Percentiles rank a stretch among this genome's conserved stretches.
Conservation (phyloP, 2,888 invertebrate species). For the Spicauda simplicius region DNA sequence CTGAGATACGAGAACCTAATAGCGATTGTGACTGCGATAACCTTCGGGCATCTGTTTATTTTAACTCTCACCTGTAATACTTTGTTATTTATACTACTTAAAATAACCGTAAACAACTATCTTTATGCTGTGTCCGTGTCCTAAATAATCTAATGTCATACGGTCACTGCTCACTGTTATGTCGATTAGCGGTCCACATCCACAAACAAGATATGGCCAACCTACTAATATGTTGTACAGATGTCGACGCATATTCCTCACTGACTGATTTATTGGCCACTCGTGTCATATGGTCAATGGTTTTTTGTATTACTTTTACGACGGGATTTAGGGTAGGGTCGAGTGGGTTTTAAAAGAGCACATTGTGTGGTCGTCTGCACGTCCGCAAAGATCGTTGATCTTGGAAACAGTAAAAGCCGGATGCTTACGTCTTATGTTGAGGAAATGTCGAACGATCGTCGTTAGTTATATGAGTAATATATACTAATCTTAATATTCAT, state of each 20-base stretch:
- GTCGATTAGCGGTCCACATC: slow-evolving; percentile 13
- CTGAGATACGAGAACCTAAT: too few species aligned
- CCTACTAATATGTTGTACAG: slow-evolving; percentile 55
- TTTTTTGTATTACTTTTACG: slow-evolving; percentile 56
- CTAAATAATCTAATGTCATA: slow-evolving; percentile 11
- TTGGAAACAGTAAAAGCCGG: neutral
- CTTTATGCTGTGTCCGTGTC: neutral
- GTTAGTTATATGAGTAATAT: neutral
- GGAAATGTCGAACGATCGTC: neutral
- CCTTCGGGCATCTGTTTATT: neutral
- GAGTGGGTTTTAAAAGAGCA: slow-evolving; percentile 40
- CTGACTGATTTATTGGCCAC: slow-evolving; percentile 65
- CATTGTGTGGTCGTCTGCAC: slow-evolving; percentile 48
- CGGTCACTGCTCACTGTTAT: neutral
- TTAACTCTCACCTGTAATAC: neutral
- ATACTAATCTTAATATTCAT: neutral
- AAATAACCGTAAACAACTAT: neutral
- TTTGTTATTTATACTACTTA: neutral
- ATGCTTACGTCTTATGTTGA: neutral
- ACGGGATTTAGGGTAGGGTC: slow-evolving; percentile 44
- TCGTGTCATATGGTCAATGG: slow-evolving; percentile 45
- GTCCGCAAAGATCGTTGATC: neutral
- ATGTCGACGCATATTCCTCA: slow-evolving; percentile 60
- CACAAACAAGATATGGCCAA: slow-evolving; percentile 15
- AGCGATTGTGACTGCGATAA: neutral